phyloP scores from a whole-genome alignment of 2,888 invertebrate species.

The Rhagium mordax region DNA sequence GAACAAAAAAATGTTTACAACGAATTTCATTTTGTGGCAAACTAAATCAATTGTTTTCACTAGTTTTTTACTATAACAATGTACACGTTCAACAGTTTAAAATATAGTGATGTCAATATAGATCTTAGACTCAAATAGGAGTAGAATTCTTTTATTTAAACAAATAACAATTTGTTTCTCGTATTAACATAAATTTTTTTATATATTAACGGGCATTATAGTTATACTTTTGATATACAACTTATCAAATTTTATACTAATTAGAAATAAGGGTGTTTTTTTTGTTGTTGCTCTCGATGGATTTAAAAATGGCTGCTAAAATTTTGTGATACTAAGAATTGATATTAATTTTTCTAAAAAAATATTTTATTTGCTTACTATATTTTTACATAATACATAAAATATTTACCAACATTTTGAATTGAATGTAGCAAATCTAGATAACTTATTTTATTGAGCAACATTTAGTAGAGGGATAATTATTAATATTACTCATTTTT shows the following conservation, averaged over 20 bases:
- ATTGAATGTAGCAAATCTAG: background rate
- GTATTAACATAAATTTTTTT: constrained; percentile 23
- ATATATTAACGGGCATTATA: constrained; percentile 43
- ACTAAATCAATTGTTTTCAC: background rate
- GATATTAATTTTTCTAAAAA: constrained; percentile 45
- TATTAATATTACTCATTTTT: constrained; percentile 24
- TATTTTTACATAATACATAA: background rate
- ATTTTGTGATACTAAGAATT: constrained; percentile 51
- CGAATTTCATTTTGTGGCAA: constrained; percentile 1
- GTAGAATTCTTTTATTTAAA: constrained; percentile 3
- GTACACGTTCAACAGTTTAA: constrained; percentile 36
- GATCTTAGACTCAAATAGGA: constrained; percentile 23
- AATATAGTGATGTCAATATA: constrained; percentile 42
- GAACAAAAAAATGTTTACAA: background rate
- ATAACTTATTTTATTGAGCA: constrained; percentile 10
- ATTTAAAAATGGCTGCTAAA: constrained; percentile 43
- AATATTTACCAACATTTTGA: background rate
- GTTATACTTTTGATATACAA: constrained; percentile 34
- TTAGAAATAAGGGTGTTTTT: constrained; percentile 32
- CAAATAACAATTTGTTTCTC: background rate
- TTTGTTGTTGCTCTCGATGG: constrained; percentile 41
- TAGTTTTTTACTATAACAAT: constrained; percentile 25
- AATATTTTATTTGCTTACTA: constrained; percentile 5
- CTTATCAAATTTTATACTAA: constrained; percentile 41
- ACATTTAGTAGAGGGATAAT: background rate